Evolutionary conservation across 1,140 invertebrate species (phyloP).

Genomic region (Daktulosphaira vitifoliae): DNA sequence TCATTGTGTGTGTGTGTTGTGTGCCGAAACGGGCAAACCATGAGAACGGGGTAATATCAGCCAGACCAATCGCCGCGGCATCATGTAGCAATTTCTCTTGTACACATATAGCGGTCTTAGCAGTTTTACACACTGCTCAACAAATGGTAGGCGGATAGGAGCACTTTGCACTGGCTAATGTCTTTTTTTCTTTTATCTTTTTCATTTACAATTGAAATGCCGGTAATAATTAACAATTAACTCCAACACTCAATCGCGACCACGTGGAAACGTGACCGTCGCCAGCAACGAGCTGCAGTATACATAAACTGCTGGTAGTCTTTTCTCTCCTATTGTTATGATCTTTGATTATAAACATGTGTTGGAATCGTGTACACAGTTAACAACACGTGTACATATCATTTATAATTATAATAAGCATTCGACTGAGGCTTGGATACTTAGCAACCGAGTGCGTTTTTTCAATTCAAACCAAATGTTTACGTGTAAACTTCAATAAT

Average conservation of each 20-base stretch:
- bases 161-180: constrained; percentile 16
- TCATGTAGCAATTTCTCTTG: not conserved
- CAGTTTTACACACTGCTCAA: constrained; percentile 21
- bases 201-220: not conserved
- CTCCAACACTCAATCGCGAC: constrained; percentile 29
- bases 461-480: no score
- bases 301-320: no score
- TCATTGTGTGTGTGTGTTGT: no score
- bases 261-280: constrained; percentile 25
- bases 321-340: no score
- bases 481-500: no score
- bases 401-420: no score
- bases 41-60: not conserved
- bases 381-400: no score
- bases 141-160: constrained; percentile 13
- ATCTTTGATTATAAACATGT: no score
- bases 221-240: constrained; percentile 31
- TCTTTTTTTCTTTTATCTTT: not conserved
- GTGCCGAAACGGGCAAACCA: not conserved
- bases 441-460: no score
- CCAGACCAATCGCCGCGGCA: not conserved
- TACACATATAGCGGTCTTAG: not conserved
- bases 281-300: no score
- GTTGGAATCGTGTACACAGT: no score
- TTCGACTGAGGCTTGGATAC: no score